Conservation (phyloP, 2,797 vertebrate genomes). For the Manis crassicaudata region DNA sequence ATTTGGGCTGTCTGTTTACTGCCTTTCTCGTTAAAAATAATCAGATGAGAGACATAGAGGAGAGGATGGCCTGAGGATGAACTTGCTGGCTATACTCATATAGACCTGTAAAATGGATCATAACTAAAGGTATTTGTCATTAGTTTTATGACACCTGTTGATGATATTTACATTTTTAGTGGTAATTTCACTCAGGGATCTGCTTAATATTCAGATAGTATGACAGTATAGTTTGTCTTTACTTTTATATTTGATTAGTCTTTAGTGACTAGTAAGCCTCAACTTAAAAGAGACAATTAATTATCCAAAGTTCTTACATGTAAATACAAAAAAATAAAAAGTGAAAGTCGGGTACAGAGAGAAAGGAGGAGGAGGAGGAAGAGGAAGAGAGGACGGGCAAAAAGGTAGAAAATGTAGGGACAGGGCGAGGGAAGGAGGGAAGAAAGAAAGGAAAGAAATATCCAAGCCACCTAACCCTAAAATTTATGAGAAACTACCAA, state of each 20-base stretch:
- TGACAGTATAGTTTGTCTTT: neutral
- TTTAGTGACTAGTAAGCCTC: conserved; percentile 13
- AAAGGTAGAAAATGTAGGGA: neutral
- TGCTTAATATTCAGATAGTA: neutral
- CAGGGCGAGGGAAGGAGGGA: neutral
- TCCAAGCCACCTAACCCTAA: neutral
- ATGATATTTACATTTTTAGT: conserved; percentile 34
- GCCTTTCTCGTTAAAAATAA: conserved; percentile 63
- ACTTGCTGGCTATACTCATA: neutral
- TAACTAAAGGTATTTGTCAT: neutral
- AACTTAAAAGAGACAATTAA: neutral
- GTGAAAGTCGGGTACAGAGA: neutral
- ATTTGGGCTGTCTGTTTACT: conserved; percentile 65
- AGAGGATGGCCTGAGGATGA: neutral
- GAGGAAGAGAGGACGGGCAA: neutral
- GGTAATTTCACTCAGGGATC: neutral
- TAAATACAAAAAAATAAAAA: neutral
- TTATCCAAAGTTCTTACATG: neutral
- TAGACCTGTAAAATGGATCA: neutral
- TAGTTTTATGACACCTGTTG: neutral
- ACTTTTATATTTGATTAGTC: conserved; percentile 10
- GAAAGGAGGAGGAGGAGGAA: neutral
- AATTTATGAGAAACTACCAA: neutral
- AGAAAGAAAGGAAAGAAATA: neutral
- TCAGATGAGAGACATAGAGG: conserved; percentile 48